Evolutionary conservation across 35 echinoderm and acorn worm species (phyloP).

Genomic region (Anneissia japonica): DNA sequence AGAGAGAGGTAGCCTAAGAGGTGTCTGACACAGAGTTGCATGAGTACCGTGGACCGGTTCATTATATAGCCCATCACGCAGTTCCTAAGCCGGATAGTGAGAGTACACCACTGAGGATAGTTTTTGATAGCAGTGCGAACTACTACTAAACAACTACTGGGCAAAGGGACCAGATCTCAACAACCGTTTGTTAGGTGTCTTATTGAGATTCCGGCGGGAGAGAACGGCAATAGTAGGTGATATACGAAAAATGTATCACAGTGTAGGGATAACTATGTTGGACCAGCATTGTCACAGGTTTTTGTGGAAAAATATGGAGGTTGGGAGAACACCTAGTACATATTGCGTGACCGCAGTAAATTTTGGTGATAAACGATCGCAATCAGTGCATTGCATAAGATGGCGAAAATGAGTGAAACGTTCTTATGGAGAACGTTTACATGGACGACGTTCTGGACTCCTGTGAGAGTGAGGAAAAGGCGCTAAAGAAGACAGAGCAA

Average conservation of each 20-base stretch:
- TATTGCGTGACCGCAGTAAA: too few relatives aligned
- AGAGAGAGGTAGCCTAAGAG: neutral
- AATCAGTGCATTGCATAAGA: neutral
- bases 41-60: neutral
- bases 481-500: neutral
- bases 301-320: too few relatives aligned
- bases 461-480: neutral
- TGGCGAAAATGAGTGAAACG: neutral
- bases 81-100: neutral
- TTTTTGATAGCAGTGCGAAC: neutral
- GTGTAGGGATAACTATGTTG: too few relatives aligned
- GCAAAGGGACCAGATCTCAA: too few relatives aligned
- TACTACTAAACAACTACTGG: neutral
- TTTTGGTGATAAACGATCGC: neutral
- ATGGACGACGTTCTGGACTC: constrained; percentile 7
- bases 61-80: neutral
- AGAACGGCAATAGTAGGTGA: too few relatives aligned
- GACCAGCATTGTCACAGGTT: too few relatives aligned
- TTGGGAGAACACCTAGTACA: too few relatives aligned
- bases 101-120: neutral
- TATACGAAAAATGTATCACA: too few relatives aligned
- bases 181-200: too few relatives aligned
- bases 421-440: constrained; percentile 5
- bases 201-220: too few relatives aligned
- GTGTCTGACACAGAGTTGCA: too few relatives aligned